Evolutionary conservation across 64 coral and sea anemone genomes (phyloP), one percentile per base, ranked within the genome.

Genomic region (Pocillopora verrucosa): DNA sequence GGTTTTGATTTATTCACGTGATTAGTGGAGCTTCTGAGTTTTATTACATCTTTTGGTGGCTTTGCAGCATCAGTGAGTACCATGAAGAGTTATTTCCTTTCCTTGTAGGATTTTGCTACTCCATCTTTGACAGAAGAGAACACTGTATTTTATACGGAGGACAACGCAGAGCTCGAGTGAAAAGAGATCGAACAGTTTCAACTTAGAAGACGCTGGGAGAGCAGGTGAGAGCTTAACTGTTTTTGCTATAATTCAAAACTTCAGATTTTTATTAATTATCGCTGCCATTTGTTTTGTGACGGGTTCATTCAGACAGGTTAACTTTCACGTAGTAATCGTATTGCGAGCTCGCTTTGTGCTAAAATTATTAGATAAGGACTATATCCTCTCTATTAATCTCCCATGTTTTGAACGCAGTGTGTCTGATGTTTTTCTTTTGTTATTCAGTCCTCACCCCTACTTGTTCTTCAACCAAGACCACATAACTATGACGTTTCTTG

Each of bases 401-500:
- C 41, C 41, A 51, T 51, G 41, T 51, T 51, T 51, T 51, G 9
- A 35, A 36, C 24, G 9, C 68, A 69, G 45, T 20, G 30, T 30
- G 34, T 10, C 6, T 59, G 0, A 38, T 15, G 12, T 57, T 17
- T 9, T 58, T 22, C 41, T 25, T 88, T 36, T 89, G 34, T 16
- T 11, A 56, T 84, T 36, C 63, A 98, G 95, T 74, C 89, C 95
- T 34, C 96, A 98, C 57, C 96, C 96, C 0, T 98, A 98, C 72
- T 89, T 98, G 56, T 98, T 98, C 65, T 98, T 98, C 88, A 98
- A 98, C 58, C 60, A 92, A 88, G 96, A 98, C 56, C 92, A 78
- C 68, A 79, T 87, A 34, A 94, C 92, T 34, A 90, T 98, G 96
- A 98, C 96, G 1, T 98, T 98, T 88, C 87, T 98, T 74, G 96